These are phyloP conservation scores for Terebella lapidaria DNA, from an alignment of 2,888 invertebrate genomes.

Conservation along the genomic window DNA sequence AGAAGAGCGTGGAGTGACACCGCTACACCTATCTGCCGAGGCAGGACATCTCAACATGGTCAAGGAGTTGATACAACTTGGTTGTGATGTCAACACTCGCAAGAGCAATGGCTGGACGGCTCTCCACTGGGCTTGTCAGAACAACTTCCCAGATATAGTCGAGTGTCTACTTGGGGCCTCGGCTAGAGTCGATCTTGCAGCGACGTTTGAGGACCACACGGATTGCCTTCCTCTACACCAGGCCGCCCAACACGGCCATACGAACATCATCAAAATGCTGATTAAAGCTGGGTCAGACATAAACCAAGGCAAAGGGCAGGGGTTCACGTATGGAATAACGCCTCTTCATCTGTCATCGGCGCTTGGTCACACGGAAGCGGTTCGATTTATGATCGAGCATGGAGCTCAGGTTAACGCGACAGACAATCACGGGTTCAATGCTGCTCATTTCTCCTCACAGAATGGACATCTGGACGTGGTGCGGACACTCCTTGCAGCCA, in stretches of 20 bases:
- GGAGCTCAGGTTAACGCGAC: constrained; percentile 18
- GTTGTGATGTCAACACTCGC: constrained; percentile 17
- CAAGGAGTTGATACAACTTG: constrained; percentile 13
- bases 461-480: constrained; percentile 23
- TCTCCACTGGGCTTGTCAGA: constrained; percentile 25
- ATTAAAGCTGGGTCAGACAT: constrained; percentile 16
- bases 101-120: constrained; percentile 27
- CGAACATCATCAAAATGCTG: constrained; percentile 16
- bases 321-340: constrained; percentile 18
- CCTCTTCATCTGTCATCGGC: constrained; percentile 23
- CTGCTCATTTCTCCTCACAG: constrained; percentile 24
- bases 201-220: constrained; percentile 19
- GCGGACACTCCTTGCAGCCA: constrained; percentile 18
- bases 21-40: constrained; percentile 23
- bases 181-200: constrained; percentile 16
- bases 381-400: constrained; percentile 15
- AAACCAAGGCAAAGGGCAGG: constrained; percentile 18
- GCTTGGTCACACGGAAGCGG: constrained; percentile 18
- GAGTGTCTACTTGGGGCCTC: constrained; percentile 11
- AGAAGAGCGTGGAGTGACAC: constrained; percentile 19
- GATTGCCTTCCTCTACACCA: constrained; percentile 24
- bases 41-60: constrained; percentile 20
- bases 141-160: constrained; percentile 19
- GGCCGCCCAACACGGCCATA: constrained; percentile 25
- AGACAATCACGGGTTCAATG: constrained; percentile 21